A percentile compares a stretch with the other conserved stretches of the same genome.
Conservation (phyloP, 1,140 invertebrate species). For the Bombus breviceps region DNA sequence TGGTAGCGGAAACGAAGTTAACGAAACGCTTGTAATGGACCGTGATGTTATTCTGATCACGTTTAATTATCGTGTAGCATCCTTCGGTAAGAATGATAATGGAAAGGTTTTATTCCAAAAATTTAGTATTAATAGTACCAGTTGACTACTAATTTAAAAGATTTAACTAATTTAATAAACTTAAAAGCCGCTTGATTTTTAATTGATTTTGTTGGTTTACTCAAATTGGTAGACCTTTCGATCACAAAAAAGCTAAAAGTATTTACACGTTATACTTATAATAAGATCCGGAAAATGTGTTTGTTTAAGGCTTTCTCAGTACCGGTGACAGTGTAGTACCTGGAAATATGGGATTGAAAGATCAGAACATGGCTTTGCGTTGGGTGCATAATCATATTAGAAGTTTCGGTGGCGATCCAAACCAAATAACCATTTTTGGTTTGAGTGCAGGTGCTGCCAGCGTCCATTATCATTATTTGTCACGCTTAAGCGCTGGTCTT, state of each 20-base stretch:
- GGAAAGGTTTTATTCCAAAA: too few species aligned
- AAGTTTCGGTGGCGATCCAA: slow-evolving; percentile 83
- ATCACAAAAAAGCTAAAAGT: too few species aligned
- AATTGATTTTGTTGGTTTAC: too few species aligned
- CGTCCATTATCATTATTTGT: slow-evolving; percentile 86
- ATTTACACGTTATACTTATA: too few species aligned
- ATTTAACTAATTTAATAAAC: too few species aligned
- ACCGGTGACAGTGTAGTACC: slow-evolving; percentile 83
- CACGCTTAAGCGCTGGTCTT: slow-evolving; percentile 72
- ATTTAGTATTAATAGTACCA: too few species aligned
- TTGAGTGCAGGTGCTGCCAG: slow-evolving; percentile 83
- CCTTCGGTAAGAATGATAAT: slow-evolving; percentile 45
- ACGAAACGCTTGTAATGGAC: slow-evolving; percentile 85
- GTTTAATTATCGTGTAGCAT: slow-evolving; percentile 86
- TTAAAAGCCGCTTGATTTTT: too few species aligned
- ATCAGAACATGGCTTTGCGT: slow-evolving; percentile 84
- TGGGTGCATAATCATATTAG: slow-evolving; percentile 85
- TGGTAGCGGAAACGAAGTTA: slow-evolving; percentile 78
- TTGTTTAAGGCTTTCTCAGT: slow-evolving; percentile 82
- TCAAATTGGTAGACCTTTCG: too few species aligned
- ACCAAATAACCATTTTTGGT: slow-evolving; percentile 83
- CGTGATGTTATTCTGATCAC: slow-evolving; percentile 86
- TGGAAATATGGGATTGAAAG: slow-evolving; percentile 86
- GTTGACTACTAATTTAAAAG: too few species aligned
- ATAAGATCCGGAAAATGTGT: too few species aligned